A percentile compares a stretch with the other conserved stretches of the same genome.
phyloP scores from a whole-genome alignment of 2,797 vertebrate species.

The Xyrichtys novacula region DNA sequence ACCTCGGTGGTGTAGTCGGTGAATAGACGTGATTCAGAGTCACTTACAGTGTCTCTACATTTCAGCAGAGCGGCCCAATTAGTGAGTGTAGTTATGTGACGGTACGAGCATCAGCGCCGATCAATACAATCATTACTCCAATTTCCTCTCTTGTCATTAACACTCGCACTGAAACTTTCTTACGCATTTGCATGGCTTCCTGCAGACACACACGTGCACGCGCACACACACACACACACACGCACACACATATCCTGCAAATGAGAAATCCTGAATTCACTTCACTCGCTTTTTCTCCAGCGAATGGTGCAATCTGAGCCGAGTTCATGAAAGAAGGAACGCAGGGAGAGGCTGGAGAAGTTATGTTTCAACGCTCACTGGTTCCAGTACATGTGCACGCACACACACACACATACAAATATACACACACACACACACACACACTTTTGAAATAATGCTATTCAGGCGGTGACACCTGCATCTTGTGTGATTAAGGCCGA shows the following conservation, averaged over 20 bases:
- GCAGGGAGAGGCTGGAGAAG: conserved; percentile 31
- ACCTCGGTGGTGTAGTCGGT: conserved; percentile 40
- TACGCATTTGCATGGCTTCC: conserved; percentile 36
- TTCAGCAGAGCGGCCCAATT: conserved; percentile 69
- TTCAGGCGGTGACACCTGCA: conserved; percentile 59
- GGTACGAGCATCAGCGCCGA: conserved; percentile 63
- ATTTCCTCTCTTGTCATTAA: conserved; percentile 69
- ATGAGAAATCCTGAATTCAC: conserved; percentile 26
- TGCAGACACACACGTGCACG: conserved; percentile 15
- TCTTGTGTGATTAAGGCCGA: conserved; percentile 56
- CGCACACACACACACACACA: conserved; percentile 19
- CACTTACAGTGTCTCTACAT: conserved; percentile 53
- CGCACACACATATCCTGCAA: conserved; percentile 13
- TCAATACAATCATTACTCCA: conserved; percentile 76
- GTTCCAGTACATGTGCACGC: conserved; percentile 4
- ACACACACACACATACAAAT: conserved; percentile 1
- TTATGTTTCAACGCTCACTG: conserved; percentile 22
- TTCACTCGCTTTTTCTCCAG: conserved; percentile 5
- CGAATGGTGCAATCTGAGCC: conserved; percentile 32
- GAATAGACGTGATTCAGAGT: conserved; percentile 57
- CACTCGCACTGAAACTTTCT: conserved; percentile 43
- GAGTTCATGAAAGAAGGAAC: conserved; percentile 42
- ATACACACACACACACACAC: conserved; percentile 16
- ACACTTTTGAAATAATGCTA: conserved; percentile 38
- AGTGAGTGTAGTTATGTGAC: conserved; percentile 70